These are phyloP conservation scores for Cheirogaleus medius DNA, from an alignment of 2,113 vertebrate species.

Conservation along the genomic window DNA sequence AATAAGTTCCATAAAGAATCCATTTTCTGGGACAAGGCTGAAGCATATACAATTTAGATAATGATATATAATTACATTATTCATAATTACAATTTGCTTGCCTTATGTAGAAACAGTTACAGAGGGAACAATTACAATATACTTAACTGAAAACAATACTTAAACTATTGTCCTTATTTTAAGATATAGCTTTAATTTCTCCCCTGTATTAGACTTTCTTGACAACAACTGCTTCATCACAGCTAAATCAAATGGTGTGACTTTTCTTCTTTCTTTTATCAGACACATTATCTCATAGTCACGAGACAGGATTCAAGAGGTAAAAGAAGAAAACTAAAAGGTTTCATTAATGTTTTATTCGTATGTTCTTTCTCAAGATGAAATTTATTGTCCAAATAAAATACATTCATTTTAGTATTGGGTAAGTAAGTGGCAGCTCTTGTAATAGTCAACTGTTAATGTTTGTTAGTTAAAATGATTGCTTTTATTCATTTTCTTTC, in stretches of 20 bases:
- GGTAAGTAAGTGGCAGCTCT: background rate
- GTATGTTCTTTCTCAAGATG: background rate
- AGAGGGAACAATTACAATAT: constrained; percentile 46
- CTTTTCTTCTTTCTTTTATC: background rate
- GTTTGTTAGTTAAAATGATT: background rate
- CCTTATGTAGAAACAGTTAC: constrained; percentile 38
- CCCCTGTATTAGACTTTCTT: background rate
- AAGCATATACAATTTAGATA: constrained; percentile 54
- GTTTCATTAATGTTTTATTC: background rate
- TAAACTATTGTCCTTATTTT: constrained; percentile 60
- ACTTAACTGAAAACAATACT: constrained; percentile 51
- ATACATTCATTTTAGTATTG: background rate
- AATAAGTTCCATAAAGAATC: constrained; percentile 36
- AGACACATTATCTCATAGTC: background rate
- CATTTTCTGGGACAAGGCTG: background rate
- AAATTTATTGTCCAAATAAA: background rate
- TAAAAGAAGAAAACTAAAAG: background rate
- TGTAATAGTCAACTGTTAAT: background rate
- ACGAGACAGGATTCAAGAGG: background rate
- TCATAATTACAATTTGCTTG: constrained; percentile 62
- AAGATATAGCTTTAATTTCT: constrained; percentile 46
- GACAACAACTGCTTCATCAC: background rate
- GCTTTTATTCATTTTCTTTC: background rate
- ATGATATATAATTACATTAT: constrained; percentile 62
- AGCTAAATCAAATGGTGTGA: background rate